Percentiles rank a stretch among this genome's conserved stretches.
Evolutionary conservation across 2,888 invertebrate species (phyloP).

Genomic region (Hirtodrosophila trivittata): DNA sequence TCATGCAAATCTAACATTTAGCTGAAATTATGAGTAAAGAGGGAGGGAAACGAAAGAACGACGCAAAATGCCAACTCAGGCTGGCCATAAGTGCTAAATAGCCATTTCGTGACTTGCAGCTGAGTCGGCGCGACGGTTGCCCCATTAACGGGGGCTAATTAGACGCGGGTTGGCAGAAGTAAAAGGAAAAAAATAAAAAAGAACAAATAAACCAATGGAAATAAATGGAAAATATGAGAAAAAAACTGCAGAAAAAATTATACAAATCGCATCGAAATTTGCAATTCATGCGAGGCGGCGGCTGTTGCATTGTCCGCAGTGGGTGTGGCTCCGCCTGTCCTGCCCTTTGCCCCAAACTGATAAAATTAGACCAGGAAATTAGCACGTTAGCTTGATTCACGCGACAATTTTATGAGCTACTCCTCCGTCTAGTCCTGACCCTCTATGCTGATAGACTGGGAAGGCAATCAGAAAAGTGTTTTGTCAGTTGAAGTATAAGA

Average conservation of each 20-base stretch:
- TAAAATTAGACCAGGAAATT: constrained; percentile 57
- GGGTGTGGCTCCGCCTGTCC: constrained; percentile 24
- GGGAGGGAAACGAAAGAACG: constrained; percentile 31
- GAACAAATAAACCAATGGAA: not conserved
- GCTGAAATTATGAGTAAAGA: constrained; percentile 45
- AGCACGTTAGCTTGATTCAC: constrained; percentile 76
- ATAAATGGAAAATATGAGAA: constrained; percentile 3
- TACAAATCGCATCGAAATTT: constrained; percentile 64
- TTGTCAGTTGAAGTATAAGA: constrained; percentile 1
- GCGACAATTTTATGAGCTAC: constrained; percentile 59
- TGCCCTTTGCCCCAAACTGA: not conserved
- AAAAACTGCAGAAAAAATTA: constrained; percentile 33
- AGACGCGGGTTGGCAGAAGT: constrained; percentile 46
- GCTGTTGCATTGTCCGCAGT: constrained; percentile 23
- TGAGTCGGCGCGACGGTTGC: constrained; percentile 66
- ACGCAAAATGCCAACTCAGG: constrained; percentile 63
- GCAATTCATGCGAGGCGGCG: constrained; percentile 60
- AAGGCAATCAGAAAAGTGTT: constrained; percentile 27
- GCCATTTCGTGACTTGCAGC: constrained; percentile 76
- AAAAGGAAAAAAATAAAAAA: not conserved
- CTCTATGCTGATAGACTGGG: too few relatives aligned
- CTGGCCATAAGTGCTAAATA: constrained; percentile 59
- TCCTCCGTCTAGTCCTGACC: too few relatives aligned
- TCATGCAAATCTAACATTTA: constrained; percentile 73
- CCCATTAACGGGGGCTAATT: constrained; percentile 69